A percentile compares a stretch with the other conserved stretches of the same genome.
phyloP scores from a whole-genome alignment of 2,797 vertebrate species.

The Selene dorsalis region DNA sequence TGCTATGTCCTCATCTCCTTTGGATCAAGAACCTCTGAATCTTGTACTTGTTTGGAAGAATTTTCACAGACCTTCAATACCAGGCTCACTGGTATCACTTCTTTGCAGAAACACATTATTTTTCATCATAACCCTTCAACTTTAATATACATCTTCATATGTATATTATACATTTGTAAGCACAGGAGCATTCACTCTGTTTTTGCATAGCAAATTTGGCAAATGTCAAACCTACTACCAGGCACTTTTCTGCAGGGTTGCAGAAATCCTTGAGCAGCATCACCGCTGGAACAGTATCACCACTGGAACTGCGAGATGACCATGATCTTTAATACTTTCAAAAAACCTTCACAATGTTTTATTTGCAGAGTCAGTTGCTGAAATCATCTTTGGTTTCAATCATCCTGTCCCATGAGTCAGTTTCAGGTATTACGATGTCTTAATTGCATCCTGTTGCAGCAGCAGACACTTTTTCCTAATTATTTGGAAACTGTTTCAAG shows the following conservation, averaged over 20 bases:
- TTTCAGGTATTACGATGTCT: slow-evolving; percentile 55
- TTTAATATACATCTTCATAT: neutral
- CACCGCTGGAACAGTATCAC: neutral
- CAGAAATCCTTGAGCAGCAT: slow-evolving; percentile 44
- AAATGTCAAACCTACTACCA: neutral
- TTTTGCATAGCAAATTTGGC: neutral
- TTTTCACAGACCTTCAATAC: slow-evolving; percentile 12
- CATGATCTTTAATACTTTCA: neutral
- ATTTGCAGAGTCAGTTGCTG: neutral
- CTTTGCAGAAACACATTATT: neutral
- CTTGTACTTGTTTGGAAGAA: slow-evolving; percentile 27
- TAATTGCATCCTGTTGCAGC: slow-evolving; percentile 75
- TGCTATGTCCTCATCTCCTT: neutral
- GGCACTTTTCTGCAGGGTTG: neutral
- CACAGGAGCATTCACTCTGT: neutral
- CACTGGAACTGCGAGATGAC: slow-evolving; percentile 17
- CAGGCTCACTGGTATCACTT: neutral
- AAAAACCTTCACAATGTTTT: slow-evolving; percentile 28
- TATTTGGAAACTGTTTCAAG: slow-evolving; percentile 53
- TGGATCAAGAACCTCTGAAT: slow-evolving; percentile 13
- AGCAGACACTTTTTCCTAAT: slow-evolving; percentile 60
- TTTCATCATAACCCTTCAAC: neutral
- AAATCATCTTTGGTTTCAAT: slow-evolving; percentile 21
- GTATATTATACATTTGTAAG: neutral
- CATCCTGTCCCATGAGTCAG: neutral